Evolutionary conservation across 1,140 invertebrate species (phyloP), one percentile per base, ranked within the genome.

Genomic region (Apis florea): DNA sequence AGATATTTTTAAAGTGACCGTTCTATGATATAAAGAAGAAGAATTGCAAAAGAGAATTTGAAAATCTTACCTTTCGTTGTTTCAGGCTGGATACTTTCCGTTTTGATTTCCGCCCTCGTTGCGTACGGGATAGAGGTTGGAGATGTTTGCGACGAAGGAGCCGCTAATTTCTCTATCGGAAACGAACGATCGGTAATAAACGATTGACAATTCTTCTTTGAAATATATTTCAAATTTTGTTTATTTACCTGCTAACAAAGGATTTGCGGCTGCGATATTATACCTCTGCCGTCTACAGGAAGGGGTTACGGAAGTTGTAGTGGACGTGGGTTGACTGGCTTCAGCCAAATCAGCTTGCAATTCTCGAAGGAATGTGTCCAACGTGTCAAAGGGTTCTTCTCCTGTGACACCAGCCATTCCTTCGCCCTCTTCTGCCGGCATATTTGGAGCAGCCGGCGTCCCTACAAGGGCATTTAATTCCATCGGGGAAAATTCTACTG

Each of bases 181-280:
- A 59, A 56, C 17, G 19, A 17, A 90, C n/a, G n/a, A 85, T 79
- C 83, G 85, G 68, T 59, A 12, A 0, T 40, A 1, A 5, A 21
- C 64, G 40, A 67, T 13, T 2, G 17, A 61, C 0, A 10, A 21
- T 17, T 15, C 0, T 0, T 40, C 4, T 40, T 40, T 0, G 31
- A 40, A 40, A 31, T 13, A 59, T 9, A 13, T 11, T 19, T n/a
- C 2, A 51, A 3, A 17, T 47, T 5, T 17, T 6, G 17, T 59
- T 0, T 1, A 21, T 13, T 58, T 0, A 1, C 8, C 95, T 91
- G 97, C 97, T 82, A 97, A 93, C 63, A 97, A 93, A 54, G 97
- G 97, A 92, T 97, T 97, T 21, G 96, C 96, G 0, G 96, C 96
- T 3, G 96, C 97, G 70, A 97, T 97, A 77, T 96, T 97, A 89